These are phyloP conservation scores for Xylocopa sonorina DNA, from an alignment of 1,140 invertebrate species.

Conservation along the genomic window DNA sequence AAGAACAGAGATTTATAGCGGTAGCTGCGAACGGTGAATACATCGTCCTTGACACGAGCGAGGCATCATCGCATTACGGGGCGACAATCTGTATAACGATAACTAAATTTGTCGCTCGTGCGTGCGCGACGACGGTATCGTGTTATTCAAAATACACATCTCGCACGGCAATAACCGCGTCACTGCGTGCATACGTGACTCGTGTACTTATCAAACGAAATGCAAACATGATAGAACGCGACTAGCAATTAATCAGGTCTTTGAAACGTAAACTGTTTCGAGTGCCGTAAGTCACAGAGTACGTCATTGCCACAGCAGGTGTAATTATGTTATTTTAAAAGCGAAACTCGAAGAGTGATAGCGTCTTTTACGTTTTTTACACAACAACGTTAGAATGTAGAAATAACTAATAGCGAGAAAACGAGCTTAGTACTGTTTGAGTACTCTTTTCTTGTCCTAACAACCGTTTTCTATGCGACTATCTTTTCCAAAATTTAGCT, in stretches of 20 bases:
- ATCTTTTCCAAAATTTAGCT: too few species aligned
- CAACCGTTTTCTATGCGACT: too few species aligned
- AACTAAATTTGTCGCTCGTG: constrained; percentile 9
- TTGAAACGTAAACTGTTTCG: neutral
- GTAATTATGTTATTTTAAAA: too few species aligned
- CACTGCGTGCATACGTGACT: too few species aligned
- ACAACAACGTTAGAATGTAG: too few species aligned
- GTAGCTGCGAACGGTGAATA: neutral
- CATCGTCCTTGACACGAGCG: constrained; percentile 10
- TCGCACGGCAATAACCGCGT: neutral
- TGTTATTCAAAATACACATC: neutral
- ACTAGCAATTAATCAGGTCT: neutral
- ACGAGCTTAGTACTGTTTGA: too few species aligned
- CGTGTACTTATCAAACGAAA: neutral
- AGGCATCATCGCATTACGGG: neutral
- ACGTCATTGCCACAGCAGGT: neutral
- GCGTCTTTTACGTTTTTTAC: too few species aligned
- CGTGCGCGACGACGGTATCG: neutral
- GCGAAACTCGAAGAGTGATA: too few species aligned
- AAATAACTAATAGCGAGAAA: too few species aligned
- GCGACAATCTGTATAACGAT: constrained; percentile 1
- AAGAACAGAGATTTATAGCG: neutral
- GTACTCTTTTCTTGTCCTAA: too few species aligned
- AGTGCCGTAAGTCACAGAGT: neutral
- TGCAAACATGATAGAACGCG: neutral